Percentiles rank a stretch among this genome's conserved stretches.
These are phyloP conservation scores for Meteorus colon DNA, from an alignment of 2,888 invertebrate species.

Conservation along the genomic window DNA sequence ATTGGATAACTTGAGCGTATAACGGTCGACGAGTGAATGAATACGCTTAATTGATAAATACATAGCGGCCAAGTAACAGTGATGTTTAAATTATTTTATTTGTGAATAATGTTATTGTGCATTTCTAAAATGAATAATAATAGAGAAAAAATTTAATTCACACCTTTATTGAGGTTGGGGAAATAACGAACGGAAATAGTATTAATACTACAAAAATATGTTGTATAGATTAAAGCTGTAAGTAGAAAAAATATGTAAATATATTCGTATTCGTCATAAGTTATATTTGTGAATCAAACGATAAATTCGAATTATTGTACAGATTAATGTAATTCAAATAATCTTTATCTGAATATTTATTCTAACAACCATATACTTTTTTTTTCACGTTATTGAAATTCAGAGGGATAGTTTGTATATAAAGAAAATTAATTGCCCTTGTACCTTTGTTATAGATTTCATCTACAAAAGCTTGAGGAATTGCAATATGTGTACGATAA, in stretches of 20 bases:
- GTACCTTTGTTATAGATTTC: conserved; percentile 4
- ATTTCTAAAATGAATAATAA: too few species aligned
- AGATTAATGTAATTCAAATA: not conserved
- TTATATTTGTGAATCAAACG: not conserved
- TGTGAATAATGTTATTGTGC: not conserved
- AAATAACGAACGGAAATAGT: not conserved
- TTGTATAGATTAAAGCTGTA: not conserved
- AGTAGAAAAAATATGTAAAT: not conserved
- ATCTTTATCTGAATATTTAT: not conserved
- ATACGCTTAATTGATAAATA: not conserved
- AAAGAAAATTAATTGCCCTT: not conserved
- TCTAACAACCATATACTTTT: not conserved
- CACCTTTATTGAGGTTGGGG: not conserved
- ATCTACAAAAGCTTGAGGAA: conserved; percentile 15
- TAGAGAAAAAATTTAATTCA: too few species aligned
- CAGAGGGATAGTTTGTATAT: not conserved
- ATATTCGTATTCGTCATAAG: not conserved
- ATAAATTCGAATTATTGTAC: not conserved
- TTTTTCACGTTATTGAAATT: not conserved
- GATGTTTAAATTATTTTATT: not conserved
- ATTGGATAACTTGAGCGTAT: not conserved
- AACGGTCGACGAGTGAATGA: not conserved
- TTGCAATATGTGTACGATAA: not conserved
- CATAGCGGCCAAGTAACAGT: not conserved
- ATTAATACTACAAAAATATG: not conserved